Base-by-base conservation (phyloP, 2,113 vertebrate species). In the Carassius auratus region DNA sequence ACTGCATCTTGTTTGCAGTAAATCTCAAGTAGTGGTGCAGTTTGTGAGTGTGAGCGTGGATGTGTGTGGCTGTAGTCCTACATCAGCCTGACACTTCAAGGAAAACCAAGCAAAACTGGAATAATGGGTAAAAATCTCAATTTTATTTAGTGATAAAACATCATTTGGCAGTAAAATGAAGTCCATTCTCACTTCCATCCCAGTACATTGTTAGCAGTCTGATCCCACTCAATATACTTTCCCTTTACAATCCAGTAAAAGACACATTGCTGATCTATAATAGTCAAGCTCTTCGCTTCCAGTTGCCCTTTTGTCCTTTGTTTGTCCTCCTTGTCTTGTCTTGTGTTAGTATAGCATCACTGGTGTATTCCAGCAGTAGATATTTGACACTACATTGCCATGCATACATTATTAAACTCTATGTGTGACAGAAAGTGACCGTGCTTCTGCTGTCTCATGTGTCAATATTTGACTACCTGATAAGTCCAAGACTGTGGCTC, bases 381-480 rank as follows among this genome's bases (percentile, higher is more conserved):
- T 66, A 66, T 81, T 64, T 81, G 30, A 17, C 42, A 66, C 42
- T 50, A 50, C 42, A 64, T 50, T 81, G 17, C 2, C 78, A 81
- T 66, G 59, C 61, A 64, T 42, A 30, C 36, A 45, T 59, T 45
- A 23, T 80, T 64, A 64, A 61, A 42, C 55, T 77, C 17, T 1
- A 5, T 62, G n/a, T 62, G 30, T 45, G 78, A 66, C 38, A 45
- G 61, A 81, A 81, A 66, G 38, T 50, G n/a, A 8, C 61, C 4
- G 15, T n/a, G 13, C 21, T 15, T 3, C 30, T 61, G 33, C 15
- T 45, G n/a, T 93, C 91, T 92, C 88, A 88, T 89, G 84, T 88
- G 93, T 93, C 92, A 90, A 88, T 89, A 73, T 91, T 92, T 93
- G 92, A 92, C 93, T 92, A 90, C 91, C 92, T 93, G 91, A 93